phyloP scores from a whole-genome alignment of 1,140 invertebrate genomes.

The Diachasmimorpha longicaudata region DNA sequence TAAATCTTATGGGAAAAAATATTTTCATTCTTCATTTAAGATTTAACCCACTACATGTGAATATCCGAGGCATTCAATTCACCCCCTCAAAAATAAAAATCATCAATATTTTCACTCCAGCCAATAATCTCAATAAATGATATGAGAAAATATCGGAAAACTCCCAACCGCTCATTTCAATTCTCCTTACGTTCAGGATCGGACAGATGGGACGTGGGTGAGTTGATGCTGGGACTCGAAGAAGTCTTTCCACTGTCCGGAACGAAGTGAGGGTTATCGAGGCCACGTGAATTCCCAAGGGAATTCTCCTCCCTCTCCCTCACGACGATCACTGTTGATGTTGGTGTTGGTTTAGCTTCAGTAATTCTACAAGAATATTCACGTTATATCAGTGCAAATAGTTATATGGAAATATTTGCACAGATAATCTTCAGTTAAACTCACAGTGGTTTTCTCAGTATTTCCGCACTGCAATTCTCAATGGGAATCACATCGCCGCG shows the following conservation, averaged over 20 bases:
- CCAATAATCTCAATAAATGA: neutral
- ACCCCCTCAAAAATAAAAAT: no score
- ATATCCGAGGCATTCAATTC: no score
- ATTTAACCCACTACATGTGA: no score
- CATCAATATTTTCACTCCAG: no score
- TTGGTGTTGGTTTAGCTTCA: constrained; percentile 24
- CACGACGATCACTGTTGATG: constrained; percentile 31
- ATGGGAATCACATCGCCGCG: constrained; percentile 63
- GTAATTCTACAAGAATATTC: constrained; percentile 13
- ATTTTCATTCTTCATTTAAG: no score
- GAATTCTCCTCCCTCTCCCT: constrained; percentile 34
- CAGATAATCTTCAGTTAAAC: constrained; percentile 21
- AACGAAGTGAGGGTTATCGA: constrained; percentile 50
- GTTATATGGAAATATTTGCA: neutral
- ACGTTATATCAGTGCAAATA: constrained; percentile 17
- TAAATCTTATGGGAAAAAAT: no score
- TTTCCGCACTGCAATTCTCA: constrained; percentile 35
- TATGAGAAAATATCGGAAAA: neutral
- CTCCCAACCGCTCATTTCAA: constrained; percentile 6
- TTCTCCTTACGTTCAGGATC: constrained; percentile 39
- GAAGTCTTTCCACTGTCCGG: constrained; percentile 42
- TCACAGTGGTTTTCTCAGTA: constrained; percentile 39
- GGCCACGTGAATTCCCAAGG: constrained; percentile 26
- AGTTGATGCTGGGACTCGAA: constrained; percentile 37
- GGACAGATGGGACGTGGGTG: constrained; percentile 29